Percentiles rank a stretch among this genome's conserved stretches.
Conservation (phyloP, 2,797 vertebrate genomes). For the Pachyuromys duprasi region DNA sequence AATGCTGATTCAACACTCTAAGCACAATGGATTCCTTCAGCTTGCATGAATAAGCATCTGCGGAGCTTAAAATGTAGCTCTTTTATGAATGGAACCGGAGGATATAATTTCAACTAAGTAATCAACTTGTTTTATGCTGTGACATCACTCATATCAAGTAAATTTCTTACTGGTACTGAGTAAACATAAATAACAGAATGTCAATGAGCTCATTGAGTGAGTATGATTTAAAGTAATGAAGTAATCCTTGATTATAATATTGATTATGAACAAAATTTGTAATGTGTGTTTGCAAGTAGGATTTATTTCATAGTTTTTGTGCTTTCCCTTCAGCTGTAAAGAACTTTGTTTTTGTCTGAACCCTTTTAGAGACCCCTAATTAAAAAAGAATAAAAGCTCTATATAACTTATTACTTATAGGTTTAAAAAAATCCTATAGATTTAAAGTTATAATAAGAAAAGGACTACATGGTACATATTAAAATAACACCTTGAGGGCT, state of each 20-base stretch:
- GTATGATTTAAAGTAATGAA: constrained; percentile 64
- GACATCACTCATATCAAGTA: constrained; percentile 60
- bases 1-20: constrained; percentile 61
- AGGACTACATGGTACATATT: not conserved
- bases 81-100: constrained; percentile 68
- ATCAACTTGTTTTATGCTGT: constrained; percentile 58
- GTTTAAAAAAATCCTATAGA: not conserved
- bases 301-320: constrained; percentile 59
- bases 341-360: constrained; percentile 33
- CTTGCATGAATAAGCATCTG: constrained; percentile 57
- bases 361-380: constrained; percentile 7
- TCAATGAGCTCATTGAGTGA: constrained; percentile 65
- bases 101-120: constrained; percentile 71
- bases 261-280: constrained; percentile 71
- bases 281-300: constrained; percentile 52
- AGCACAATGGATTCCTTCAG: constrained; percentile 63
- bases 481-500: no score
- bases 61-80: constrained; percentile 48
- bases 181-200: constrained; percentile 71
- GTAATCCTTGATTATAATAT: constrained; percentile 43
- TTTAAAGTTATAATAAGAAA: not conserved
- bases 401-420: constrained; percentile 2
- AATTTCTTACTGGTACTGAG: constrained; percentile 48
- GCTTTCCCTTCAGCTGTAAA: not conserved
- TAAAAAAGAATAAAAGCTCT: not conserved